Percentiles rank a stretch among this genome's conserved stretches.
Evolutionary conservation across 2,113 vertebrate species (phyloP).

Genomic region (Pardalotus punctatus): DNA sequence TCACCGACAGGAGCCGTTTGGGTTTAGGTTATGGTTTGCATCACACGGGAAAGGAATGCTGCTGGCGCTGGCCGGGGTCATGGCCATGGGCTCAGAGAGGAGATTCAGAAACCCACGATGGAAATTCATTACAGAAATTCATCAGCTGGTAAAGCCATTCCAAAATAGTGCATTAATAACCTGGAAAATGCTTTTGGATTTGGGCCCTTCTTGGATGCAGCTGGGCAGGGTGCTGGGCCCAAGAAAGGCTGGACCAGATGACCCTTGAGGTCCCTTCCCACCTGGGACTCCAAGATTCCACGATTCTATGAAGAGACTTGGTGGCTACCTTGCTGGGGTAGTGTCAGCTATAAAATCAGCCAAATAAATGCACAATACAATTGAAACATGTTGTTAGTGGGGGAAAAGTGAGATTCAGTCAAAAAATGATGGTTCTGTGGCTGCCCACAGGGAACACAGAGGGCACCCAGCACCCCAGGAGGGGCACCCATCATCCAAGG

Average conservation of each 20-base stretch:
- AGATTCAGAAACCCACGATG: rapidly evolving
- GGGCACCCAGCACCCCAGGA: no score
- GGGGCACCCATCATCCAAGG: no score
- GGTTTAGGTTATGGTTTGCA: rapidly evolving
- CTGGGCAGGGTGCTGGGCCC: neutral
- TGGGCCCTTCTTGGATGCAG: neutral
- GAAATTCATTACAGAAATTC: neutral
- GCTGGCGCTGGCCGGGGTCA: rapidly evolving
- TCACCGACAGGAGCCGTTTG: rapidly evolving
- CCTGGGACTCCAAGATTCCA: neutral
- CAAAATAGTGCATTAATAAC: rapidly evolving
- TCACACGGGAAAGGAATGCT: rapidly evolving
- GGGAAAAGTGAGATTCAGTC: neutral
- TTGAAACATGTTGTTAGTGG: neutral
- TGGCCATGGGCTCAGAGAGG: rapidly evolving
- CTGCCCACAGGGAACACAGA: neutral
- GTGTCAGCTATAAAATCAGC: neutral
- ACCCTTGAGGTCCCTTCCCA: neutral
- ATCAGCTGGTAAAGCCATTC: no score
- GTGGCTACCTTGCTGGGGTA: neutral
- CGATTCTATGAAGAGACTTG: neutral
- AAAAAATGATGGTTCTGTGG: neutral
- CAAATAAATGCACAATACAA: neutral
- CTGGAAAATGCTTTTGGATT: rapidly evolving
- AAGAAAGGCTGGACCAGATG: rapidly evolving